A percentile compares a stretch with the other conserved stretches of the same genome.
Conservation (phyloP, 2,888 invertebrate species). For the Aromia moschata region DNA sequence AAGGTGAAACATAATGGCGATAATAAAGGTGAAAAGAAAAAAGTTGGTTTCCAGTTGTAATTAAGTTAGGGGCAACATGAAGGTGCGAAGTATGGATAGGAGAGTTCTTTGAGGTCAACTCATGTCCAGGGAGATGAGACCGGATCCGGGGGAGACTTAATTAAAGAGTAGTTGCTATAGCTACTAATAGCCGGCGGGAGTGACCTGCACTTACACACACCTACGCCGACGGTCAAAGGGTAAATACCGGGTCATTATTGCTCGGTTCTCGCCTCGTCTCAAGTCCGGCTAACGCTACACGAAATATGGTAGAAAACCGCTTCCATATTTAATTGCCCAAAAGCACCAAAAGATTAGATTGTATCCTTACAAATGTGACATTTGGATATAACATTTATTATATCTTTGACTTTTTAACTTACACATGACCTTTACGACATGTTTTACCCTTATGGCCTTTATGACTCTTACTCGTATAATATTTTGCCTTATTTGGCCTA, state of each 20-base stretch:
- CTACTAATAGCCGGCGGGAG: conserved; percentile 55
- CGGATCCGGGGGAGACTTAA: conserved; percentile 50
- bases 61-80: conserved; percentile 48
- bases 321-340: no score
- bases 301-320: no score
- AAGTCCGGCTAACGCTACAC: conserved; percentile 9
- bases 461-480: no score
- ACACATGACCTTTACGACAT: no score
- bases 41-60: conserved; percentile 45
- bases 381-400: no score
- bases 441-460: no score
- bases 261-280: conserved; percentile 1
- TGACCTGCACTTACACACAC: conserved; percentile 47
- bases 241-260: conserved; percentile 47
- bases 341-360: no score
- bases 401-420: no score
- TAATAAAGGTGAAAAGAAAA: conserved; percentile 52
- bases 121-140: conserved; percentile 48
- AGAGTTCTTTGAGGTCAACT: conserved; percentile 53
- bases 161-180: conserved; percentile 58
- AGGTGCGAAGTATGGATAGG: conserved; percentile 50
- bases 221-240: conserved; percentile 44
- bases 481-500: no score
- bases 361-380: no score
- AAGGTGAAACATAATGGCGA: conserved; percentile 53